These are phyloP conservation scores for Limulus polyphemus DNA, from an alignment of 2,888 invertebrate genomes.

Conservation along the genomic window DNA sequence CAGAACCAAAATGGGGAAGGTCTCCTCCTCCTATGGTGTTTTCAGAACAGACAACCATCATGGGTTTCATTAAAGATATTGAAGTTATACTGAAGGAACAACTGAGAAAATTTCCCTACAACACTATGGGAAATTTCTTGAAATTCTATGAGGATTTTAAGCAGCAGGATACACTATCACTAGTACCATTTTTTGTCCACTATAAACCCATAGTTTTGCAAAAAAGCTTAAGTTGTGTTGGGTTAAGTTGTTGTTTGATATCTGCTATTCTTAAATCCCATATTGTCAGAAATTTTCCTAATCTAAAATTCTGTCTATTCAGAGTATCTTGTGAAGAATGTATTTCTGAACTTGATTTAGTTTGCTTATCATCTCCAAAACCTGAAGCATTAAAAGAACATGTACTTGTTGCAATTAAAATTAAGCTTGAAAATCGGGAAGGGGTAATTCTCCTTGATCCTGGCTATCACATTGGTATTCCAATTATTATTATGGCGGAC, in stretches of 20 bases:
- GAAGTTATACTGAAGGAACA: slow-evolving; percentile 65
- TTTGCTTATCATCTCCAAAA: slow-evolving; percentile 34
- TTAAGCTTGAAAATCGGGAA: slow-evolving; percentile 55
- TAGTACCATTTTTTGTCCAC: slow-evolving; percentile 58
- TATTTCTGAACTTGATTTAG: slow-evolving; percentile 16
- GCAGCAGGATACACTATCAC: slow-evolving; percentile 41
- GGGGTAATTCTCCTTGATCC: slow-evolving; percentile 76
- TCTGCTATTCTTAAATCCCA: no score
- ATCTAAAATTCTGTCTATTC: slow-evolving; percentile 52
- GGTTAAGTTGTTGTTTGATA: slow-evolving; percentile 56
- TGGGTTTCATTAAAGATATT: no score
- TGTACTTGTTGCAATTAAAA: slow-evolving; percentile 57
- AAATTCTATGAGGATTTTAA: slow-evolving; percentile 37
- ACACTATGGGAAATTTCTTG: slow-evolving; percentile 74
- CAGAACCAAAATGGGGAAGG: slow-evolving; percentile 60
- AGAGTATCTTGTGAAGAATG: slow-evolving; percentile 78
- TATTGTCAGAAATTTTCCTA: slow-evolving; percentile 52
- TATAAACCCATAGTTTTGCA: slow-evolving; percentile 65
- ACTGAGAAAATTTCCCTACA: slow-evolving; percentile 72
- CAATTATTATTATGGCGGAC: slow-evolving; percentile 76
- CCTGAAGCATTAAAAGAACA: slow-evolving; percentile 65
- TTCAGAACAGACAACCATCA: no score
- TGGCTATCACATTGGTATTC: slow-evolving; percentile 75
- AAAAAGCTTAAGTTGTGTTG: slow-evolving; percentile 75
- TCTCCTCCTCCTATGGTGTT: slow-evolving; percentile 39